Evolutionary conservation across 1,140 invertebrate species (phyloP).

Genomic region (Neodiprion pinetum): DNA sequence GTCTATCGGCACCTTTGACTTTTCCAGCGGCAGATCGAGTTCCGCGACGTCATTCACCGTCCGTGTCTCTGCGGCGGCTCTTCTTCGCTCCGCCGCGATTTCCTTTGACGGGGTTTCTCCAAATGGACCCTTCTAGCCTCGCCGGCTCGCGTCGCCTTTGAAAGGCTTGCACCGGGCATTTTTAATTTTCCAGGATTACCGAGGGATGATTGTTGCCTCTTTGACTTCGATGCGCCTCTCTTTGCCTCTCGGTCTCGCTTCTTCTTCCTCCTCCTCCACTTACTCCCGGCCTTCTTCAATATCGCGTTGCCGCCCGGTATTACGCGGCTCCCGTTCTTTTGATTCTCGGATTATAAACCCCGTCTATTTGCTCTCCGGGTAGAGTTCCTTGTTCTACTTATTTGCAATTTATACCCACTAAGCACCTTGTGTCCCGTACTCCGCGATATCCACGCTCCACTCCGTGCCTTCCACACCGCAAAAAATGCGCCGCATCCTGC

Average conservation of each 20-base stretch:
- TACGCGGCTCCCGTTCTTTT: conserved; percentile 1
- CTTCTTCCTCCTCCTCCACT: neutral
- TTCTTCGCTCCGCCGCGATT: conserved; percentile 57
- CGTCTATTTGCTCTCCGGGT: neutral
- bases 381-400: neutral
- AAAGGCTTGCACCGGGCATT: conserved; percentile 44
- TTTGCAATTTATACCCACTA: too few relatives aligned
- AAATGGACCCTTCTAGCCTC: conserved; percentile 48
- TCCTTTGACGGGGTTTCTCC: conserved; percentile 64
- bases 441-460: too few relatives aligned
- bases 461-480: too few relatives aligned
- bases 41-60: conserved; percentile 21
- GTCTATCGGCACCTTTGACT: neutral
- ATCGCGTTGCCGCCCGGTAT: neutral
- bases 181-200: conserved; percentile 62
- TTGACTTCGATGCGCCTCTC: neutral
- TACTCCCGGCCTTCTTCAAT: neutral
- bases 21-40: neutral
- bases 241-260: neutral
- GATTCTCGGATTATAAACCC: conserved; percentile 1
- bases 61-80: conserved; percentile 29
- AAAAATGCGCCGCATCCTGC: too few relatives aligned
- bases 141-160: conserved; percentile 30
- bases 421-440: too few relatives aligned
- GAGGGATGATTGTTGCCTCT: conserved; percentile 6